Conservation (phyloP, 2,888 invertebrate species). For the Zelleria hepariella region DNA sequence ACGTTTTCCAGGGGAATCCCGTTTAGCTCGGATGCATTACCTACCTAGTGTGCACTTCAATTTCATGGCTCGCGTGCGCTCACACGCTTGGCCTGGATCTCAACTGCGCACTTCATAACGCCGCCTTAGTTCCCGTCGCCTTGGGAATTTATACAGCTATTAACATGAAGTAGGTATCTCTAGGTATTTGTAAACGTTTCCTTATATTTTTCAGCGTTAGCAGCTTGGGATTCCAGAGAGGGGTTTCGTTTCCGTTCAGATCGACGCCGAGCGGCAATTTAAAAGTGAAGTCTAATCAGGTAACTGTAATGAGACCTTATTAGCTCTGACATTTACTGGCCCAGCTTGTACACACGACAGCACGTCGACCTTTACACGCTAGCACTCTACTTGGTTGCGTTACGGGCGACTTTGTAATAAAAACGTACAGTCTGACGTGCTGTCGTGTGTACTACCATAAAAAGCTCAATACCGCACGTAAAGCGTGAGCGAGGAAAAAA, state of each 20-base stretch:
- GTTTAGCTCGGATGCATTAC: not conserved
- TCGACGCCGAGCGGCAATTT: constrained; percentile 78
- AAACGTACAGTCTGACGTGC: too few species aligned
- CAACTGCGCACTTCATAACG: not conserved
- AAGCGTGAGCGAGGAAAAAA: too few species aligned
- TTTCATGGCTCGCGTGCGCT: not conserved
- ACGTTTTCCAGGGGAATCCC: too few species aligned
- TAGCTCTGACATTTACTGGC: not conserved
- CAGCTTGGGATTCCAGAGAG: constrained; percentile 23
- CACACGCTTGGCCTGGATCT: not conserved
- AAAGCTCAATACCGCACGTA: too few species aligned
- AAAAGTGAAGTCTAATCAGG: constrained; percentile 79
- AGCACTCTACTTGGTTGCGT: too few species aligned
- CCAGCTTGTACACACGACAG: not conserved
- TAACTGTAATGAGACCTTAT: constrained; percentile 24
- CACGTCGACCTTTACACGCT: too few species aligned
- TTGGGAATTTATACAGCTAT: not conserved
- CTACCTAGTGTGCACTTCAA: not conserved
- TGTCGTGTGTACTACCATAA: too few species aligned
- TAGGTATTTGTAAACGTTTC: too few species aligned
- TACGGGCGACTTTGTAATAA: too few species aligned
- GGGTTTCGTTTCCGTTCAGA: constrained; percentile 74
- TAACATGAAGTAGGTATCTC: too few species aligned
- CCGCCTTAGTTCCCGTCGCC: not conserved
- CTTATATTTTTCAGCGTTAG: not conserved